A percentile compares a stretch with the other conserved stretches of the same genome.
These are phyloP conservation scores for Sardina pilchardus DNA, from an alignment of 2,113 vertebrate genomes.

Conservation along the genomic window DNA sequence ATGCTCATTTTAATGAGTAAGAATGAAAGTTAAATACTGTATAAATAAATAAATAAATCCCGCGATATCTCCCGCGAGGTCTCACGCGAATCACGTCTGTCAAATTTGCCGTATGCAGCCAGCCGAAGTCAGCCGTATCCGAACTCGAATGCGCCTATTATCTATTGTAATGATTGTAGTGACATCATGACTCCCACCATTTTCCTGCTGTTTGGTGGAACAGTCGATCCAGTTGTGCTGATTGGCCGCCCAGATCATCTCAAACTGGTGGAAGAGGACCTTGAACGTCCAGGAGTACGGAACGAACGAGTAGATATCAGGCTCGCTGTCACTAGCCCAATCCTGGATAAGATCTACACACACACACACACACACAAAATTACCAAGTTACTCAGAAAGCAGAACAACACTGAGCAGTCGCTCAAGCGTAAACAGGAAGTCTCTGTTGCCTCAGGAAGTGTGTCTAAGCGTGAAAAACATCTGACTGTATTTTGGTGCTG, in stretches of 20 bases:
- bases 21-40: too few species aligned
- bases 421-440: background rate
- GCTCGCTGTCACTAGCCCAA: conserved; percentile 93
- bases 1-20: too few species aligned
- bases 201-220: conserved; percentile 98
- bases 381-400: background rate
- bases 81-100: too few species aligned
- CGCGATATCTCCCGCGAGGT: too few species aligned
- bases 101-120: too few species aligned
- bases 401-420: background rate
- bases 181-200: conserved; percentile 74
- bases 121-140: too few species aligned
- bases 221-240: conserved; percentile 99
- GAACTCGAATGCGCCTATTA: too few species aligned
- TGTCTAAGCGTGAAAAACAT: background rate
- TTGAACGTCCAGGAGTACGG: conserved; percentile 99
- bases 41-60: too few species aligned
- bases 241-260: conserved; percentile 99
- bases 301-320: conserved; percentile 97
- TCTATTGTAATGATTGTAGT: too few species aligned
- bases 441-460: background rate
- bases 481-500: background rate
- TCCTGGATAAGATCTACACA: conserved; percentile 91
- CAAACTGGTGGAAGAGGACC: conserved; percentile 96
- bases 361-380: background rate